These are phyloP conservation scores for Harmothoe impar DNA, from an alignment of 2,888 invertebrate genomes.

Conservation along the genomic window DNA sequence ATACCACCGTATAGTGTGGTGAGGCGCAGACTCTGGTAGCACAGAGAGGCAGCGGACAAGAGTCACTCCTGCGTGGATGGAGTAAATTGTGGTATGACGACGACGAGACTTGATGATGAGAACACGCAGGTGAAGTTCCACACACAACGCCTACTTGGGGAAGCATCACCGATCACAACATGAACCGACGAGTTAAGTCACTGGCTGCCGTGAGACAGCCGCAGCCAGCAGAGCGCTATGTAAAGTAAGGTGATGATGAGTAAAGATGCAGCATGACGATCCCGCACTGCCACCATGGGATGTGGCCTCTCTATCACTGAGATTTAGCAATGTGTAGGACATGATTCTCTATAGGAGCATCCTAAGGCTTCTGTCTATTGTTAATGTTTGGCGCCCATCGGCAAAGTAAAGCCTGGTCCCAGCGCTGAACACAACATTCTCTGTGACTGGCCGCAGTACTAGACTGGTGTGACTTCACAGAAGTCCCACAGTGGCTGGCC, in stretches of 20 bases:
- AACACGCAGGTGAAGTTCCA: not conserved
- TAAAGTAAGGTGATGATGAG: not conserved
- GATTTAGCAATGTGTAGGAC: too few relatives aligned
- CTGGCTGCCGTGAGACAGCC: not conserved
- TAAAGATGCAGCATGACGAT: not conserved
- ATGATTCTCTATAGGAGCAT: too few relatives aligned
- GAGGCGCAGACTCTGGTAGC: not conserved
- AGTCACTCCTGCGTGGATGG: slow-evolving; percentile 26
- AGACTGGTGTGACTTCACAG: slow-evolving; percentile 5
- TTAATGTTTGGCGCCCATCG: too few relatives aligned
- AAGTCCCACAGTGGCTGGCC: not conserved
- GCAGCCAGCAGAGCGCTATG: not conserved
- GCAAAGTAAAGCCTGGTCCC: too few relatives aligned
- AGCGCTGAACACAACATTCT: too few relatives aligned
- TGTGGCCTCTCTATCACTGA: too few relatives aligned
- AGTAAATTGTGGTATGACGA: not conserved
- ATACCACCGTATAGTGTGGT: not conserved
- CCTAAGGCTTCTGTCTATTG: too few relatives aligned
- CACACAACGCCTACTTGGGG: not conserved
- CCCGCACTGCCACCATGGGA: not conserved
- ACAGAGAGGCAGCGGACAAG: not conserved
- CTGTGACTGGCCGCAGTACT: too few relatives aligned
- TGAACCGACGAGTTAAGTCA: not conserved
- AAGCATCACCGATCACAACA: not conserved
- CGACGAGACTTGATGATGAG: not conserved